phyloP scores from a whole-genome alignment of 2,113 vertebrate species.

The Gila orcuttii region DNA sequence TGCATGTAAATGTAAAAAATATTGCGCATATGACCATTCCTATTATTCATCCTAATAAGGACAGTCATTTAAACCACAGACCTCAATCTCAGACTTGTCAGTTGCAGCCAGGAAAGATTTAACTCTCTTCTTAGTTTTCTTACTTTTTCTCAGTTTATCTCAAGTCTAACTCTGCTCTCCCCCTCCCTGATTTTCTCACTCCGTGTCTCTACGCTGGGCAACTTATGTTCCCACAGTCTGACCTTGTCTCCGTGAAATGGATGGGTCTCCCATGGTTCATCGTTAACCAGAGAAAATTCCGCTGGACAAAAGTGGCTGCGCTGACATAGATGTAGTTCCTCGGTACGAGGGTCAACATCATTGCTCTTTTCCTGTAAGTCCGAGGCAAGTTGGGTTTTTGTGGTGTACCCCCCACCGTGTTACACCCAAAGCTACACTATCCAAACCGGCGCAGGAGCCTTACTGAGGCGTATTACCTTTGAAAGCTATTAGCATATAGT shows the following conservation, averaged over 20 bases:
- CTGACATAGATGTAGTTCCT: conserved; percentile 83
- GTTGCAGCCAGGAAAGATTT: conserved; percentile 8
- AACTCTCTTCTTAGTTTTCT: conserved; percentile 18
- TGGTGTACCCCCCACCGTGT: conserved; percentile 52
- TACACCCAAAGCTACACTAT: conserved; percentile 22
- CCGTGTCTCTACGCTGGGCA: conserved; percentile 74
- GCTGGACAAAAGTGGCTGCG: conserved; percentile 65
- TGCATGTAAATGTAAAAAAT: neutral
- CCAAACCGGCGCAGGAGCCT: neutral
- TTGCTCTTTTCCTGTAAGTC: conserved; percentile 76
- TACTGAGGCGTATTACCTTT: conserved; percentile 22
- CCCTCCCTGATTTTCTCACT: conserved; percentile 54
- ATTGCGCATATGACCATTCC: neutral
- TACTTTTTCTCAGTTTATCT: neutral
- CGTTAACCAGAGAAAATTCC: conserved; percentile 71
- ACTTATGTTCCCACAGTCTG: conserved; percentile 77
- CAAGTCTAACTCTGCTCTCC: neutral
- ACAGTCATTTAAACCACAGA: conserved; percentile 34
- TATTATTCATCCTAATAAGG: conserved; percentile 24
- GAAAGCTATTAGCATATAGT: conserved; percentile 24
- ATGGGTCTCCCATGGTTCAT: conserved; percentile 84
- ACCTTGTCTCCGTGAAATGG: conserved; percentile 83
- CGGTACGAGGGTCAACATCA: conserved; percentile 82
- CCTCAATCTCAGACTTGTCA: conserved; percentile 16
- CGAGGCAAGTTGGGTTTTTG: conserved; percentile 56